These are phyloP conservation scores for Amphiura filiformis DNA, from an alignment of 35 echinoderm and acorn worm species.

Conservation along the genomic window DNA sequence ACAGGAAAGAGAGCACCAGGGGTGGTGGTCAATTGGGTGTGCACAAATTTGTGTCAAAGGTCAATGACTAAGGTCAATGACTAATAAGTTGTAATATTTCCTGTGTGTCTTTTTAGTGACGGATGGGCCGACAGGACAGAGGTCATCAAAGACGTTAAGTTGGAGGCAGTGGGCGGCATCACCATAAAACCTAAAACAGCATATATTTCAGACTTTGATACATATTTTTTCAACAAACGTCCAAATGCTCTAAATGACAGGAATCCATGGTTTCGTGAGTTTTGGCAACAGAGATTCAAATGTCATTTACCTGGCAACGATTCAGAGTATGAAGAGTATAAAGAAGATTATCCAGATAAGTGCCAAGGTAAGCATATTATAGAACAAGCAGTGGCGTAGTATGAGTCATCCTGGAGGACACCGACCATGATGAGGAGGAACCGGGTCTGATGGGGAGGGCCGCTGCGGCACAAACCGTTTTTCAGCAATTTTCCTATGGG, in stretches of 20 bases:
- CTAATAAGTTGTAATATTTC: not conserved
- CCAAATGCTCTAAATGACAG: conserved; percentile 47
- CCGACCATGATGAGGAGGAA: too few species aligned
- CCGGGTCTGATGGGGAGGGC: too few species aligned
- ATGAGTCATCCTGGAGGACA: too few species aligned
- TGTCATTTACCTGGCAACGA: conserved; percentile 42
- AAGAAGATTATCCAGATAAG: not conserved
- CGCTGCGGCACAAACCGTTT: too few species aligned
- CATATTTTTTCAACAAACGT: conserved; percentile 61
- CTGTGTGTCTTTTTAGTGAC: conserved; percentile 56
- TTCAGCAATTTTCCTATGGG: too few species aligned
- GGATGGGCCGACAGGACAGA: conserved; percentile 89
- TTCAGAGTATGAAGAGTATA: not conserved
- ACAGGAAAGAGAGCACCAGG: too few species aligned
- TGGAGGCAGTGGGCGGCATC: conserved; percentile 74
- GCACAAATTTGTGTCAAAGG: too few species aligned
- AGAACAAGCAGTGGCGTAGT: too few species aligned
- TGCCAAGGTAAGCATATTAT: conserved; percentile 61
- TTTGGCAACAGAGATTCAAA: conserved; percentile 89
- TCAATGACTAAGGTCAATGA: too few species aligned
- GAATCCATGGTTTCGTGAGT: conserved; percentile 98
- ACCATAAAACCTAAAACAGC: conserved; percentile 86
- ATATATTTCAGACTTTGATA: conserved; percentile 68
- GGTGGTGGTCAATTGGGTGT: too few species aligned
- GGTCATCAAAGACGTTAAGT: conserved; percentile 49